Evolutionary conservation across 1,140 invertebrate species (phyloP).

Genomic region (Pseudomyrmex flavicornis): DNA sequence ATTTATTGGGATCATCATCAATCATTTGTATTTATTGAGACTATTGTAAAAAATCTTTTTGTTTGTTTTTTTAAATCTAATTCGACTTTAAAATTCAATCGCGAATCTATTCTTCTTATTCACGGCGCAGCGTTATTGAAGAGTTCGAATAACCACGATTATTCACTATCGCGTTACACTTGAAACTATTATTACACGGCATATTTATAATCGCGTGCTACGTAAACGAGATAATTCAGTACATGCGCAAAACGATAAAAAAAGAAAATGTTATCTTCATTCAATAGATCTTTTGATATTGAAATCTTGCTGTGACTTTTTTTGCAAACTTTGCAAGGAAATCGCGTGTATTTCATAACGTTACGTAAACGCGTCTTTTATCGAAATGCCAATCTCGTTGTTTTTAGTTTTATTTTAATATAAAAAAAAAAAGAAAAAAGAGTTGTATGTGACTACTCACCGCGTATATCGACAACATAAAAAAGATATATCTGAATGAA

Average conservation of each 20-base stretch:
- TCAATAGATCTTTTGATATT: background rate
- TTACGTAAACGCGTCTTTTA: slow-evolving; percentile 2
- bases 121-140: background rate
- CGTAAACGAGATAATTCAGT: slow-evolving; percentile 24
- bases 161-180: background rate
- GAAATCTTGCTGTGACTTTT: slow-evolving; percentile 18
- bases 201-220: slow-evolving; percentile 35
- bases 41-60: too few relatives aligned
- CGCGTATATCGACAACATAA: slow-evolving; percentile 6
- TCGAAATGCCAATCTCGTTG: background rate
- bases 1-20: too few relatives aligned
- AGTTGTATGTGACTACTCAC: background rate
- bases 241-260: slow-evolving; percentile 16
- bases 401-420: background rate
- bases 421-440: background rate
- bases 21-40: too few relatives aligned
- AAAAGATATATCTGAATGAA: slow-evolving; percentile 16
- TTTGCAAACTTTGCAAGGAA: background rate
- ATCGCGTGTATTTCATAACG: background rate
- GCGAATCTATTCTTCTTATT: too few relatives aligned
- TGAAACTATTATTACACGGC: slow-evolving; percentile 36
- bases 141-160: background rate
- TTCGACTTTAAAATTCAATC: too few relatives aligned
- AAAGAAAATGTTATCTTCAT: slow-evolving; percentile 33
- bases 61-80: too few relatives aligned